Evolutionary conservation across 2,888 invertebrate genomes (phyloP), one percentile per base, ranked within the genome.

Genomic region (Trachelus troglodyta): DNA sequence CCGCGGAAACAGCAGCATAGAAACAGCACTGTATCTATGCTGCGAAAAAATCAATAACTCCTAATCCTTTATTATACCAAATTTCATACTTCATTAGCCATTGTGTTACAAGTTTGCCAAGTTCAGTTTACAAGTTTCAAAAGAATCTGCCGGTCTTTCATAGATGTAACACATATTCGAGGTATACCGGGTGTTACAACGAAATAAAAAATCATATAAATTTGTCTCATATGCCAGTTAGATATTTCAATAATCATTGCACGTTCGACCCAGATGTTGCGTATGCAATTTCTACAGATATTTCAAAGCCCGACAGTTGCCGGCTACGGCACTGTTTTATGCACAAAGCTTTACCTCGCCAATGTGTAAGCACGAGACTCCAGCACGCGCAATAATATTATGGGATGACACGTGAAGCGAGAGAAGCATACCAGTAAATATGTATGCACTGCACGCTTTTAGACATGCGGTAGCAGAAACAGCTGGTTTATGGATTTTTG

Each of bases 171-270:
- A 6, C 23, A 56, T 2, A 2, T 6, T 56, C 40, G 23, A 9
- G 40, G 1, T 23, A 56, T 23, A 23, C 40, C 40, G 15, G 40
- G 40, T 23, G 6, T 9, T 23, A 23, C 2, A 6, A 56, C 40
- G 2, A 23, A 56, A 23, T 56, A 56, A 56, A 23, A 6, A 56
- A 9, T 76, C 33, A 77, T 77, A 75, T 79, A 76, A 73, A 74
- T 76, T 79, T 40, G 69, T 81, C 78, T 81, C 81, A 79, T 68
- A 77, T 56, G 34, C 71, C 23, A 23, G 71, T 9, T 31, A 23
- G 30, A 71, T 31, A 71, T 71, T 71, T 71, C 71, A 31, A 34
- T 34, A 71, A 71, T 71, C 34, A 11, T 71, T 71, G 12, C 71
- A 71, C 71, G 71, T 71, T 71, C 71, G 71, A 71, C 71, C 71